Percentiles rank a stretch among this genome's conserved stretches.
Conservation (phyloP, 1,140 invertebrate species). For the Maniola jurtina region DNA sequence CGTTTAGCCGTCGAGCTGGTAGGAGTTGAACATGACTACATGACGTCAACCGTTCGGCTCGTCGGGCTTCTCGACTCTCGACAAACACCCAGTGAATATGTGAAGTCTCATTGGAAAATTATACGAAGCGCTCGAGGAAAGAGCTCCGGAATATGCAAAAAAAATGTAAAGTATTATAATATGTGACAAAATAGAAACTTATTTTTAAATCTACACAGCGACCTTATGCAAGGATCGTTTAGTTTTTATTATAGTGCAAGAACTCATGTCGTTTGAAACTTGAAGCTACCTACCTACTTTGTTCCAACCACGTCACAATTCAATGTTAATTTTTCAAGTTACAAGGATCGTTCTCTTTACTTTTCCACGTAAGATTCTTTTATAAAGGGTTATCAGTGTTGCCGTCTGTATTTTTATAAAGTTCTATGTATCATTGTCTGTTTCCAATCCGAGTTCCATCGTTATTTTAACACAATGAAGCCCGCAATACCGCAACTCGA, state of each 20-base stretch:
- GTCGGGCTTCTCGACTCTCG: constrained; percentile 70
- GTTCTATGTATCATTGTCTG: constrained; percentile 54
- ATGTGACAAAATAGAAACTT: neutral
- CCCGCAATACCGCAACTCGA: constrained; percentile 74
- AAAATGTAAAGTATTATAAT: neutral
- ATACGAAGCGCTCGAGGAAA: constrained; percentile 52
- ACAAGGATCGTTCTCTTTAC: neutral
- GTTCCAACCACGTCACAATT: too few relatives aligned
- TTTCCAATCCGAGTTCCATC: constrained; percentile 65
- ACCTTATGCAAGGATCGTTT: too few relatives aligned
- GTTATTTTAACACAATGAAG: constrained; percentile 76
- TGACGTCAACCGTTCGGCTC: constrained; percentile 75
- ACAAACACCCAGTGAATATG: constrained; percentile 64
- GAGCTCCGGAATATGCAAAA: constrained; percentile 27
- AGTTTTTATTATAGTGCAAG: too few relatives aligned
- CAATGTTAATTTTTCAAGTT: too few relatives aligned
- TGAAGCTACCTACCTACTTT: too few relatives aligned
- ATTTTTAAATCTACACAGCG: too few relatives aligned
- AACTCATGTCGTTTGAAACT: too few relatives aligned
- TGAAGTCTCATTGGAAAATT: constrained; percentile 67
- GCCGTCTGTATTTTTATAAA: constrained; percentile 25
- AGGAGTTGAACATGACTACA: constrained; percentile 62
- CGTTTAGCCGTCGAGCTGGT: constrained; percentile 35
- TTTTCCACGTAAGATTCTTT: neutral
- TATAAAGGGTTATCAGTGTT: neutral